These are phyloP conservation scores for Leptopilina boulardi DNA, from an alignment of 1,140 invertebrate genomes.

Conservation along the genomic window DNA sequence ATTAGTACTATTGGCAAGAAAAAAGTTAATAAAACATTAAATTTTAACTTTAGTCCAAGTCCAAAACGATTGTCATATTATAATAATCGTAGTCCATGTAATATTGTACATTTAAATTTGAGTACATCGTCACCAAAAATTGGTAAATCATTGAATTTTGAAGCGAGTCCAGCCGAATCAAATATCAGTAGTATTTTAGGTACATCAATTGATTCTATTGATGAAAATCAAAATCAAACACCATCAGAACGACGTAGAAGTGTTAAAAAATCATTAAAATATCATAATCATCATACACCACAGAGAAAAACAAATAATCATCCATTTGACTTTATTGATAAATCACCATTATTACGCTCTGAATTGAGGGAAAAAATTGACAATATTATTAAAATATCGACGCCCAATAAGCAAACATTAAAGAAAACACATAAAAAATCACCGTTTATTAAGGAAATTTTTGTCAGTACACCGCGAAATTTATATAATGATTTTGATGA, in stretches of 20 bases:
- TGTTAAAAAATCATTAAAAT: conserved; percentile 55
- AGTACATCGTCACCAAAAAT: conserved; percentile 49
- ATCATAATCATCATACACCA: conserved; percentile 49
- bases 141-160: conserved; percentile 58
- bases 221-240: conserved; percentile 70
- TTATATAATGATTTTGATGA: conserved; percentile 64
- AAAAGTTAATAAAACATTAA: conserved; percentile 66
- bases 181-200: conserved; percentile 45
- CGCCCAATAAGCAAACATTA: conserved; percentile 52
- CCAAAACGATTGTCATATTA: conserved; percentile 51
- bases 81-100: conserved; percentile 34
- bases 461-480: conserved; percentile 67
- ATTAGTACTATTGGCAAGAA: conserved; percentile 50
- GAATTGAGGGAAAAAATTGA: conserved; percentile 57
- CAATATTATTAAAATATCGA: conserved; percentile 50
- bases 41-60: conserved; percentile 64
- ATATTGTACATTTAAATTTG: conserved; percentile 48
- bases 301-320: conserved; percentile 43
- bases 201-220: conserved; percentile 63
- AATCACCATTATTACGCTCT: conserved; percentile 56
- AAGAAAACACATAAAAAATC: conserved; percentile 40
- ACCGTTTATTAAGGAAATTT: conserved; percentile 42
- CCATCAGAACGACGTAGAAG: conserved; percentile 60
- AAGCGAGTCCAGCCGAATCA: conserved; percentile 56
- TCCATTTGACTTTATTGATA: conserved; percentile 36